Conservation (phyloP, 53 echinoderm and acorn worm species). For the Stichopus horrens region DNA sequence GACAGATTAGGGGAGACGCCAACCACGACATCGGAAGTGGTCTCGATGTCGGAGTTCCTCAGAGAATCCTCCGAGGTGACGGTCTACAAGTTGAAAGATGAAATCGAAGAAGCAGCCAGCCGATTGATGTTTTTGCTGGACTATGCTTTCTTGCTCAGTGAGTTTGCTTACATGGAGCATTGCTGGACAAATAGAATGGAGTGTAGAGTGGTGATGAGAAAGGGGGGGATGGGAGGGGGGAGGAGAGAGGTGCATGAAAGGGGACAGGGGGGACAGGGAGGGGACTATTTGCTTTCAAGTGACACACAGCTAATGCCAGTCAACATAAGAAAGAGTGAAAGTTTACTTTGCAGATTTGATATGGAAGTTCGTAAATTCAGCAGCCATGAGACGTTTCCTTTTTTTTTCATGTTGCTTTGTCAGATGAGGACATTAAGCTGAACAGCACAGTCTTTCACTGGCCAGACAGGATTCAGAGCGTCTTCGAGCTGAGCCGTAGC, state of each 20-base stretch:
- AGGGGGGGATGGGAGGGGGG: no score
- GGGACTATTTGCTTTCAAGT: no score
- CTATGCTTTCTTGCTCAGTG: slow-evolving; percentile 97
- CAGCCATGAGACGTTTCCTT: neutral
- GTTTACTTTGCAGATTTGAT: no score
- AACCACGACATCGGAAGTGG: slow-evolving; percentile 83
- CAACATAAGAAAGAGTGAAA: no score
- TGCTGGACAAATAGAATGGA: no score
- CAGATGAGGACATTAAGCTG: slow-evolving; percentile 97
- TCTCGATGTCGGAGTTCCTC: slow-evolving; percentile 83
- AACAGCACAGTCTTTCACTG: slow-evolving; percentile 99
- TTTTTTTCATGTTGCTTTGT: neutral
- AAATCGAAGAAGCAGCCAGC: slow-evolving; percentile 94
- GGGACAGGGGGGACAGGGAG: no score
- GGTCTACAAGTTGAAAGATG: slow-evolving; percentile 94
- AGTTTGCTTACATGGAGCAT: slow-evolving; percentile 14
- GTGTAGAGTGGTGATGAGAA: no score
- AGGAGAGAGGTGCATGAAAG: no score
- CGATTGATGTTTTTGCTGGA: slow-evolving; percentile 94
- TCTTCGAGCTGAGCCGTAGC: slow-evolving; percentile 92
- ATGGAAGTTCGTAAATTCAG: neutral
- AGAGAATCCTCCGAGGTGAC: slow-evolving; percentile 83
- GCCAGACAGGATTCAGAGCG: slow-evolving; percentile 98
- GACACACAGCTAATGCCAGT: no score
- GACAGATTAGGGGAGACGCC: slow-evolving; percentile 74